Percentiles rank a stretch among this genome's conserved stretches.
Conservation (phyloP, 2,888 invertebrate species). For the Nymphalis c-album region DNA sequence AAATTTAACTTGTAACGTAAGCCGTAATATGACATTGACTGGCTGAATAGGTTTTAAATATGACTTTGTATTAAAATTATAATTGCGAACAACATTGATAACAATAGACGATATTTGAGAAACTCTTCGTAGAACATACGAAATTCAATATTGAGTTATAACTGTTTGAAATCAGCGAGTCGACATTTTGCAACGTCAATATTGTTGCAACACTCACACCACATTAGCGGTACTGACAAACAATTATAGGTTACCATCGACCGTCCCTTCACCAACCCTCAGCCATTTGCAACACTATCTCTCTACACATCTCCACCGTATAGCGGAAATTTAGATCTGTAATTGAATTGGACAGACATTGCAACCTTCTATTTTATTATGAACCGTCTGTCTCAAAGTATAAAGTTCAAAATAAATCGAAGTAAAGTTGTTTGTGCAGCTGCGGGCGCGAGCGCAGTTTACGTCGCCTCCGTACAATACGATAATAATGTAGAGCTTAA, state of each 20-base stretch:
- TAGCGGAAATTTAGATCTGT: conserved; percentile 23
- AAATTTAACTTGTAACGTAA: too few relatives aligned
- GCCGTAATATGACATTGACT: too few relatives aligned
- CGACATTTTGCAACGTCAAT: conserved; percentile 33
- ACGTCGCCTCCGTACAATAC: conserved; percentile 58
- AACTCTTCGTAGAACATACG: background rate
- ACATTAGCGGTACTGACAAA: conserved; percentile 26
- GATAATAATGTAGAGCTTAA: conserved; percentile 70
- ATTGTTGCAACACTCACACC: conserved; percentile 32
- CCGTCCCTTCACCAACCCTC: background rate
- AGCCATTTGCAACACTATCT: conserved; percentile 24
- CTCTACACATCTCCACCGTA: conserved; percentile 28
- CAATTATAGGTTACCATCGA: conserved; percentile 20
- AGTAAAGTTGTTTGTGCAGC: conserved; percentile 46
- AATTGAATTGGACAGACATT: conserved; percentile 17
- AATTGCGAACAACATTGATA: background rate
- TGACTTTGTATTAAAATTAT: too few relatives aligned
- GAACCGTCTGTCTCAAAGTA: background rate
- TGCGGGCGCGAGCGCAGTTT: conserved; percentile 37
- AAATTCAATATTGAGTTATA: conserved; percentile 1
- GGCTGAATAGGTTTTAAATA: too few relatives aligned
- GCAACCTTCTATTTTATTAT: background rate
- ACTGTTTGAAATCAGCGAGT: background rate
- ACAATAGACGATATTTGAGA: background rate
- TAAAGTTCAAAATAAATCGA: background rate